phyloP scores from a whole-genome alignment of 2,113 vertebrate species.

The Oreotrochilus melanogaster region DNA sequence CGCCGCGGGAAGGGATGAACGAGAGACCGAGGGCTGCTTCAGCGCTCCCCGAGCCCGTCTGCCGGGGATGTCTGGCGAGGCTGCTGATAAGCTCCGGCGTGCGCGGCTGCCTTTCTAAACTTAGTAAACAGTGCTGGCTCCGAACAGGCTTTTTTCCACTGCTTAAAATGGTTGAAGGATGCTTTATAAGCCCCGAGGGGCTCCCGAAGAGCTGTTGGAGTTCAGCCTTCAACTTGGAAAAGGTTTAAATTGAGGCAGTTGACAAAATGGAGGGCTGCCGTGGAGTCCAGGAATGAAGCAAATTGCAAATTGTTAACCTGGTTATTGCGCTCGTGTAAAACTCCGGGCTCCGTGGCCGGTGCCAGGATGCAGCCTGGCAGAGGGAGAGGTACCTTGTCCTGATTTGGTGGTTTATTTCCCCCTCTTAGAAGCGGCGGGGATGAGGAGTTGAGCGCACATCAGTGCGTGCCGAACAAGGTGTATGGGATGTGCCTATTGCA shows the following conservation, averaged over 20 bases:
- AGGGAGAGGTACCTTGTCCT: neutral
- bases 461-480: neutral
- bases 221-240: neutral
- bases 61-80: neutral
- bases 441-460: neutral
- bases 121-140: neutral
- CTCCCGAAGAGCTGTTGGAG: neutral
- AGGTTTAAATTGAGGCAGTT: slow-evolving; percentile 16
- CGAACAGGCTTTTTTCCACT: neutral
- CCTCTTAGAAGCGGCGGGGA: neutral
- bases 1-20: neutral
- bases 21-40: neutral
- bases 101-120: neutral
- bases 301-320: slow-evolving; percentile 5
- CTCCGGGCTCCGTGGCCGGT: neutral
- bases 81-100: neutral
- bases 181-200: neutral
- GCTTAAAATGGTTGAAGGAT: neutral
- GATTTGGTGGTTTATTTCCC: neutral
- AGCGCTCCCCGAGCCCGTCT: neutral
- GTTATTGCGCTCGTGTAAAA: neutral
- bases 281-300: neutral
- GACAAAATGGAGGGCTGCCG: slow-evolving; percentile 67
- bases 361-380: neutral
- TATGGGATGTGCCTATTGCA: neutral